Conservation (phyloP, 2,113 vertebrate species). For the Scalopus aquaticus region DNA sequence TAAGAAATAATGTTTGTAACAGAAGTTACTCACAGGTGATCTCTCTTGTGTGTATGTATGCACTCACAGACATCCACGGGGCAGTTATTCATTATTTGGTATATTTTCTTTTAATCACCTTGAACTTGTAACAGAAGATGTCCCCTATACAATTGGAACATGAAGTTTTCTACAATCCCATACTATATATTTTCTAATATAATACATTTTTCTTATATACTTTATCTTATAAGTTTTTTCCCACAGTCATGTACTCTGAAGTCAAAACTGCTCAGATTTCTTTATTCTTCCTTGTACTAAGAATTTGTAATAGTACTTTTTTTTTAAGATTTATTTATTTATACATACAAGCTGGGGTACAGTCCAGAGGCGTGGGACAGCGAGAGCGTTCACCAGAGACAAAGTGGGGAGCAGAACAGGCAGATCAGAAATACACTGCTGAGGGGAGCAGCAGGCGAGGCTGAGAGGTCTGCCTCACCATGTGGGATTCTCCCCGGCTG, state of each 20-base stretch:
- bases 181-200: background rate
- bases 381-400: too few species aligned
- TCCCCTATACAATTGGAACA: background rate
- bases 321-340: too few species aligned
- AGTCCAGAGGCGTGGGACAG: too few species aligned
- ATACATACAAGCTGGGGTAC: too few species aligned
- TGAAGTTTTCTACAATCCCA: background rate
- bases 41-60: background rate
- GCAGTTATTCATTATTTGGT: background rate
- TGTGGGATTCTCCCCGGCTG: too few species aligned
- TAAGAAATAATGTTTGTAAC: constrained; percentile 17
- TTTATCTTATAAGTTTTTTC: background rate
- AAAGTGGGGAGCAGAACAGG: too few species aligned
- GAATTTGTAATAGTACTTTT: constrained; percentile 28
- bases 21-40: background rate
- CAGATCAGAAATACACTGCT: too few species aligned
- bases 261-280: background rate
- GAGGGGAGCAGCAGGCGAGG: too few species aligned
- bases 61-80: too few species aligned
- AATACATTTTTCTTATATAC: background rate
- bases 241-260: background rate
- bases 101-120: constrained; percentile 2
- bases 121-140: background rate
- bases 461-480: too few species aligned
- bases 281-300: background rate